Evolutionary conservation across 2,113 vertebrate species (phyloP), one percentile per base, ranked within the genome.

Genomic region (Dicaeum eximium): DNA sequence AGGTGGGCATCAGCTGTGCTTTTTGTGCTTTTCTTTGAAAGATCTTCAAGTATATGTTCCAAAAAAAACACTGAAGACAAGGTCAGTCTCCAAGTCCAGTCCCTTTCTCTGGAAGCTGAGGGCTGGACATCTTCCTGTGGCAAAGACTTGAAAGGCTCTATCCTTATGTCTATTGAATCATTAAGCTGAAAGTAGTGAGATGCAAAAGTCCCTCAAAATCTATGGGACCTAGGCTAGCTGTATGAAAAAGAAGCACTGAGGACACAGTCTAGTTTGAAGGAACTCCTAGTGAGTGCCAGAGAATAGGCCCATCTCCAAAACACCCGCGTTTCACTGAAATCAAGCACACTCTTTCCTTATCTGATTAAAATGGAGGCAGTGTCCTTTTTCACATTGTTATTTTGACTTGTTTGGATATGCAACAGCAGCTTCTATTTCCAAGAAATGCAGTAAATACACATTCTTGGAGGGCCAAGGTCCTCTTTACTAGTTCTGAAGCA

Each of bases 331-430:
- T 53, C 53, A 22, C 30, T 44, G 42, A 81, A 92, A 89, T 83
- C 75, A 85, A 67, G 66, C 33, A 45, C 21, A 24, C 7, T 51
- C 25, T 30, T 87, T 64, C 37, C n/a, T 74, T 20, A 38, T 48
- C 60, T 37, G 28, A 82, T 67, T 74, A 71, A 90, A 71, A 80
- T 31, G n/a, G 48, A 86, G 28, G 13, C 24, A 35, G 13, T 62
- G 44, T 22, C 42, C 51, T 80, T 62, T 69, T 75, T 35, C 71
- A 70, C 42, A 15, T 38, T 48, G 24, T 31, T 91, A 18, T 90
- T 93, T 88, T 79, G 75, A 74, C 15, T 22, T 77, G 24, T 77
- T 79, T 91, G 62, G 82, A 85, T 69, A 81, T 72, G 37, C 61
- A 58, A 24, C 28, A 53, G 35, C 70, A 90, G 24, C 40, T 58